Conservation (phyloP, 2,113 vertebrate genomes). For the Cervus canadensis region DNA sequence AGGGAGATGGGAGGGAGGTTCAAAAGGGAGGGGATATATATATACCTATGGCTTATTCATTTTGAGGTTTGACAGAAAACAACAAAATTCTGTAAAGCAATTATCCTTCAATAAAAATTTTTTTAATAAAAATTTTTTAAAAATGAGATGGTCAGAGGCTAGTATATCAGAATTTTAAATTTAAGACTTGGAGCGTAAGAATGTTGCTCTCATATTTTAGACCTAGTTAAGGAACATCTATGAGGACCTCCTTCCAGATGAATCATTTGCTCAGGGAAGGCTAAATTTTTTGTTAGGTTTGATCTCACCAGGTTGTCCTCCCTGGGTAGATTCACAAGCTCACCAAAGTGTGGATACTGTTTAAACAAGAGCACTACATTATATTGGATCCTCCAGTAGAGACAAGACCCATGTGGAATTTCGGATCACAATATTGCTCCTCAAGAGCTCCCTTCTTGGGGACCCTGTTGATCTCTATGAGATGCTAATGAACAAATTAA, state of each 20-base stretch:
- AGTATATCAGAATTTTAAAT: neutral
- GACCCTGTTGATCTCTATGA: neutral
- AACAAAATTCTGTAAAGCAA: neutral
- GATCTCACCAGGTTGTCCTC: neutral
- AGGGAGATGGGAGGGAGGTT: neutral
- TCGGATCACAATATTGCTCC: neutral
- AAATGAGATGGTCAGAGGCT: neutral
- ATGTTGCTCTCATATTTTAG: neutral
- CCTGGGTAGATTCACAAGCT: neutral
- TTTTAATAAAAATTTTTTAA: neutral
- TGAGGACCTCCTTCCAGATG: neutral
- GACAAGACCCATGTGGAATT: neutral
- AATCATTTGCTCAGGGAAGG: slow-evolving; percentile 1
- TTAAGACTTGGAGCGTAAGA: neutral
- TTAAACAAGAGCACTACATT: neutral
- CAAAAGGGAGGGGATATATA: neutral
- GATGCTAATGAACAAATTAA: slow-evolving; percentile 35
- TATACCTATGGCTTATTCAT: neutral
- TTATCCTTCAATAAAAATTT: neutral
- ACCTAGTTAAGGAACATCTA: neutral
- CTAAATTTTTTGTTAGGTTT: neutral
- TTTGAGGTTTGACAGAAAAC: neutral
- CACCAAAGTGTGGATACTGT: neutral
- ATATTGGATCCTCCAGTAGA: neutral
- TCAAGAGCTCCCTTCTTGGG: neutral